These are phyloP conservation scores for Grus americana DNA, from an alignment of 2,113 vertebrate genomes.

Conservation along the genomic window DNA sequence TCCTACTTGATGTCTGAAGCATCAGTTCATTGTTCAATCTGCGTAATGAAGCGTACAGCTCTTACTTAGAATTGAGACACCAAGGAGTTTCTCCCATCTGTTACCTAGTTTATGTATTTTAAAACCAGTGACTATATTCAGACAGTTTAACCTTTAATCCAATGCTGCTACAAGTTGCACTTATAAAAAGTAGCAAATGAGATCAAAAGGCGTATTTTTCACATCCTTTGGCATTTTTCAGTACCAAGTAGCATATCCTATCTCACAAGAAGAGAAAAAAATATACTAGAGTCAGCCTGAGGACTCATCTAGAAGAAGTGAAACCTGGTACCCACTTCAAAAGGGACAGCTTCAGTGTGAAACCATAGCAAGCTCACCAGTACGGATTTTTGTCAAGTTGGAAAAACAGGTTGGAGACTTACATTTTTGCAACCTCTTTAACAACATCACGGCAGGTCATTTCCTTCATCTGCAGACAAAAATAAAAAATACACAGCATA, in stretches of 20 bases:
- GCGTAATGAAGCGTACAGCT: neutral
- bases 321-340: neutral
- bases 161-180: neutral
- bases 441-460: conserved; percentile 97
- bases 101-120: neutral
- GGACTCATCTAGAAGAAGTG: neutral
- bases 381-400: neutral
- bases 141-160: neutral
- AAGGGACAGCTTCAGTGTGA: neutral
- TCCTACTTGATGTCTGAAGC: neutral
- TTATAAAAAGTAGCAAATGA: neutral
- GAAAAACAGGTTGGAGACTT: conserved; percentile 65
- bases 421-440: conserved; percentile 99
- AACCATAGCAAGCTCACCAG: neutral
- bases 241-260: neutral
- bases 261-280: neutral
- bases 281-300: neutral
- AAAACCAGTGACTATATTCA: neutral
- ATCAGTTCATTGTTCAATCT: neutral
- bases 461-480: conserved; percentile 89
- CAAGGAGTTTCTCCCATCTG: neutral
- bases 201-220: neutral
- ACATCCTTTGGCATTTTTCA: neutral
- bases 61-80: neutral
- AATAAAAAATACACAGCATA: neutral